Conservation (phyloP, 2,888 invertebrate species). For the Epirrhoe alternata region DNA sequence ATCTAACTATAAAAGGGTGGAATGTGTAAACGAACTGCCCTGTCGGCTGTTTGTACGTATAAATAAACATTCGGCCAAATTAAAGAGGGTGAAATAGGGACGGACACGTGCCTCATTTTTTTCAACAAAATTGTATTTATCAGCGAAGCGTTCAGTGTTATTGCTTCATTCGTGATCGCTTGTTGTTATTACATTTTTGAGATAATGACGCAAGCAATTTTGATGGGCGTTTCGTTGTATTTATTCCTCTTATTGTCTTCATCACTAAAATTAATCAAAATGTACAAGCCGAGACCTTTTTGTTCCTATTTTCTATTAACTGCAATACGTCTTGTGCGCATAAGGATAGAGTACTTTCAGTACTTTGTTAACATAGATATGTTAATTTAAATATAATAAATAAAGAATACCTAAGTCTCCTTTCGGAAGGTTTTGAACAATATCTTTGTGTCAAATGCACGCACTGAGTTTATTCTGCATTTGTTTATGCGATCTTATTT, state of each 20-base stretch:
- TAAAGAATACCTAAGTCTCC: constrained; percentile 9
- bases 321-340: too few species aligned
- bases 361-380: too few species aligned
- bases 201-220: constrained; percentile 39
- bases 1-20: constrained; percentile 54
- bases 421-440: neutral
- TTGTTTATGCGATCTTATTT: constrained; percentile 33
- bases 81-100: constrained; percentile 65
- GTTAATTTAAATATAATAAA: neutral
- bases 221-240: constrained; percentile 19
- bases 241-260: neutral
- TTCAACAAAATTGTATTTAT: constrained; percentile 56
- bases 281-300: too few species aligned
- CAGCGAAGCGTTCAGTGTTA: constrained; percentile 48
- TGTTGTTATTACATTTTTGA: constrained; percentile 39
- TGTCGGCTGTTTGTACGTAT: constrained; percentile 67
- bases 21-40: constrained; percentile 70
- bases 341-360: too few species aligned
- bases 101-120: constrained; percentile 51
- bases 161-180: constrained; percentile 50
- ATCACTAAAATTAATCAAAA: constrained; percentile 4
- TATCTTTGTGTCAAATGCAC: constrained; percentile 5
- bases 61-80: constrained; percentile 77
- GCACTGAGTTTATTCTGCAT: constrained; percentile 15
- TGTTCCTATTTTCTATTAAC: neutral